Base-by-base conservation (phyloP, 2,797 vertebrate species). In the Paguma larvata region DNA sequence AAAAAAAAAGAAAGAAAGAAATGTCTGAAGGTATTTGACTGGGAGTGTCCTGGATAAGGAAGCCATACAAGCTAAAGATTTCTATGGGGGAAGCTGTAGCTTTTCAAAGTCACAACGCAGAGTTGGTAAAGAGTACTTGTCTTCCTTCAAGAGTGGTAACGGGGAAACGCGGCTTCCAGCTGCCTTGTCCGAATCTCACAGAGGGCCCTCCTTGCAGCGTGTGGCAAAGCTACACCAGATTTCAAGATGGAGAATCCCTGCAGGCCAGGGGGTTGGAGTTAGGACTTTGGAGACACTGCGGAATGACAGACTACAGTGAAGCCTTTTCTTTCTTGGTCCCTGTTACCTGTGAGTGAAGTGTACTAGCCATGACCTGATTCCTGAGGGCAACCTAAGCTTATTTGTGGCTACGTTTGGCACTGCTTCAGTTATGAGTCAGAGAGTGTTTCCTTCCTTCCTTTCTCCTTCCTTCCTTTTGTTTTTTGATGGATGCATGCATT, bases 71-170 rank as follows among this genome's bases (percentile, higher is more conserved):
- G 75, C 78, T 82, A 68, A 32, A 23, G 9, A 68, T 94, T 53
- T 73, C 34, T 11, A 0, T 16, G 6, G 85, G 48, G 79, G 21
- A 80, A 73, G 46, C 21, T 32, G 14, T 51, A 68, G 30, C 89
- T 72, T 79, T 46, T 85, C 41, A 68, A 30, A 34, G 11, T 8
- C 8, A 67, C 8, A 59, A 0, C 65, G 73, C 75, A 85, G 14
- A 8, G 27, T 34, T 13, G 11, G 27, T 30, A 48, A 72, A 16
- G 0, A 6, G 10, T 0, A 73, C 7, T 11, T 15, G 9, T 19
- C 38, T 72, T 30, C 32, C 19, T 53, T 56, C 8, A 10, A 4
- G 16, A 85, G 53, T 2, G 1, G 23, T 30, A 59, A 10, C 1
- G 34, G n/a, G 48, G 32, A 19, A 21, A 21, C 5, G 1, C 5